phyloP scores from a whole-genome alignment of 1,140 invertebrate species.

The Neocloeon triangulifer region DNA sequence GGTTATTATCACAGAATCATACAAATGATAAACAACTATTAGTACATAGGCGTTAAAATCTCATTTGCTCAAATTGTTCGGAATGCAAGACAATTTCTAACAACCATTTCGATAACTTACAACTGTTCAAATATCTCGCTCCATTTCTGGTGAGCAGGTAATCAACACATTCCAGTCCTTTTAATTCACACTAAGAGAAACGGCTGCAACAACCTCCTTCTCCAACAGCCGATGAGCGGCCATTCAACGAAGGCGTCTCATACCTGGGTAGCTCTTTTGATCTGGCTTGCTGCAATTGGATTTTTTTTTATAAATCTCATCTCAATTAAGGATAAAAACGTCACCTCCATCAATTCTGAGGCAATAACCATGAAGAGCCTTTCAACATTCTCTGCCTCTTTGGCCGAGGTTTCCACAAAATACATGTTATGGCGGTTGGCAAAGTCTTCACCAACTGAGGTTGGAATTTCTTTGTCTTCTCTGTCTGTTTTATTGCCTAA shows the following conservation, averaged over 20 bases:
- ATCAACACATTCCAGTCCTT: too few relatives aligned
- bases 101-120: too few relatives aligned
- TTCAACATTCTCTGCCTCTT: slow-evolving; percentile 95
- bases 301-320: slow-evolving; percentile 5
- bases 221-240: slow-evolving; percentile 39
- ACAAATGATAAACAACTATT: too few relatives aligned
- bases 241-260: slow-evolving; percentile 44
- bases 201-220: slow-evolving; percentile 38
- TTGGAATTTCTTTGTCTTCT: slow-evolving; percentile 83
- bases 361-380: slow-evolving; percentile 90
- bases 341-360: slow-evolving; percentile 69
- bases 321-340: slow-evolving; percentile 1
- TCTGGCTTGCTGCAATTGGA: slow-evolving; percentile 41
- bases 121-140: too few relatives aligned
- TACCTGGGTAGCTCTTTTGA: slow-evolving; percentile 53
- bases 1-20: too few relatives aligned
- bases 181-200: too few relatives aligned
- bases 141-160: too few relatives aligned
- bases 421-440: slow-evolving; percentile 89
- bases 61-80: too few relatives aligned
- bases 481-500: slow-evolving; percentile 88
- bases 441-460: slow-evolving; percentile 87
- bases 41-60: too few relatives aligned
- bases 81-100: too few relatives aligned
- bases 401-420: slow-evolving; percentile 94